Evolutionary conservation across 2,113 vertebrate genomes (phyloP).

Genomic region (Gadus chalcogrammus): DNA sequence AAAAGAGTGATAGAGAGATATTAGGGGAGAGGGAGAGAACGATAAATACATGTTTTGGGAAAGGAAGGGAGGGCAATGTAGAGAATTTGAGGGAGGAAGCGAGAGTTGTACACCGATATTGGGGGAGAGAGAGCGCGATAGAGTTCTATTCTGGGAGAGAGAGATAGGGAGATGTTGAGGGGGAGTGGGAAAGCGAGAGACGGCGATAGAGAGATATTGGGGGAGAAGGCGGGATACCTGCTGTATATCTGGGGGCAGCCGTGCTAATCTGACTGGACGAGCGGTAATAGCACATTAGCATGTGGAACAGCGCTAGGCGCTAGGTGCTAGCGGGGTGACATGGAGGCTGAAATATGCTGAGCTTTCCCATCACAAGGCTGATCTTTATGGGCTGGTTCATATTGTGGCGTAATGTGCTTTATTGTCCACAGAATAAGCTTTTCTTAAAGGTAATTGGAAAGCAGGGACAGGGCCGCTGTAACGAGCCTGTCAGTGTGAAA

Average conservation of each 20-base stretch:
- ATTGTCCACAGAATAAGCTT: constrained; percentile 99
- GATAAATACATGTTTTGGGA: too few species aligned
- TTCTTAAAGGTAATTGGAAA: constrained; percentile 99
- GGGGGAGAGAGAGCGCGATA: background rate
- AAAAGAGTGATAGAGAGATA: too few species aligned
- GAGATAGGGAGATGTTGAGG: background rate
- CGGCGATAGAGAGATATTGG: constrained; percentile 3
- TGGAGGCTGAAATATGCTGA: constrained; percentile 98
- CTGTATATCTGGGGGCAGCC: constrained; percentile 69
- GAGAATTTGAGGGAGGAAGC: background rate
- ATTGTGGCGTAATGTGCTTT: constrained; percentile 99
- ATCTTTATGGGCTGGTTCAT: constrained; percentile 99
- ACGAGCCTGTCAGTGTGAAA: constrained; percentile 99
- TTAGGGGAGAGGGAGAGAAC: too few species aligned
- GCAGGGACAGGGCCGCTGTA: constrained; percentile 96
- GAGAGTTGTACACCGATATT: background rate
- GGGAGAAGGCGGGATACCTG: constrained; percentile 11
- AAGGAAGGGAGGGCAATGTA: background rate
- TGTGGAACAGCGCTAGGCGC: constrained; percentile 67
- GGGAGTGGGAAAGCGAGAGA: background rate
- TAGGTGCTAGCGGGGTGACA: constrained; percentile 88
- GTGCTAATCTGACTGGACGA: constrained; percentile 77
- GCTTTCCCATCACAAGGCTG: constrained; percentile 99
- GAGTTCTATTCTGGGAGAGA: background rate
- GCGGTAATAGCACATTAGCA: constrained; percentile 77